A percentile compares a stretch with the other conserved stretches of the same genome.
phyloP scores from a whole-genome alignment of 2,113 vertebrate genomes.

The Neopipo cinnamomea region DNA sequence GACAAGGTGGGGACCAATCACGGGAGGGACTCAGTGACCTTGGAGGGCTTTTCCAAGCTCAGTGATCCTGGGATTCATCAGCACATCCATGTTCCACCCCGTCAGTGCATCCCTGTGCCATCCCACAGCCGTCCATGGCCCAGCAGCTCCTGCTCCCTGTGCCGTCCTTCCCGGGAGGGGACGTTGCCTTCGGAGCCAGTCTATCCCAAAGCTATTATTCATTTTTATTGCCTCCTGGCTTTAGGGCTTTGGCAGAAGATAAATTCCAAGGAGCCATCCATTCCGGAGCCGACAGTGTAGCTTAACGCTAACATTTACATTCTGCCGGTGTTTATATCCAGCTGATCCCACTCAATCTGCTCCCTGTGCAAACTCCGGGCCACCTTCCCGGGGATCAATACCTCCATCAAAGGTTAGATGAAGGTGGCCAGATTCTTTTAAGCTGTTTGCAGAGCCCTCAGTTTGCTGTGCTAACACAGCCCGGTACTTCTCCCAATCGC shows the following conservation, averaged over 20 bases:
- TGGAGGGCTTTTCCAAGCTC: not conserved
- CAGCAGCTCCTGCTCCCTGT: not conserved
- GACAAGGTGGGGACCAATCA: no score
- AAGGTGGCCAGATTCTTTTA: conserved; percentile 86
- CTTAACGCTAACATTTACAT: conserved; percentile 79
- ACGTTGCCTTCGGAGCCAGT: not conserved
- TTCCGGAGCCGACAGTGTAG: conserved; percentile 48
- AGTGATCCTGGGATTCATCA: not conserved
- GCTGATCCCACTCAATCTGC: conserved; percentile 69
- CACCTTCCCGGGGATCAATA: conserved; percentile 81
- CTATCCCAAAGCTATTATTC: conserved; percentile 65
- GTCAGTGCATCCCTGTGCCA: not conserved
- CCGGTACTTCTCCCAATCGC: conserved; percentile 82
- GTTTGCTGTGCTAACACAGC: conserved; percentile 88
- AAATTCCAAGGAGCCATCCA: conserved; percentile 71
- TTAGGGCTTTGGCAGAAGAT: conserved; percentile 65
- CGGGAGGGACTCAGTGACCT: not conserved
- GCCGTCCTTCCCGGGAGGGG: not conserved
- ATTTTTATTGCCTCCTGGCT: conserved; percentile 61
- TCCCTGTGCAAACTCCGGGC: conserved; percentile 63
- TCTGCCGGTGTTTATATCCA: conserved; percentile 43
- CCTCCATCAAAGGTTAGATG: conserved; percentile 83
- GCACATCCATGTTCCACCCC: not conserved
- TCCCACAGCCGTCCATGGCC: accelerated
- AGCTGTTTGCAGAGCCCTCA: conserved; percentile 85